phyloP scores from a whole-genome alignment of 2,797 vertebrate species.

The Pelobates cultripes region DNA sequence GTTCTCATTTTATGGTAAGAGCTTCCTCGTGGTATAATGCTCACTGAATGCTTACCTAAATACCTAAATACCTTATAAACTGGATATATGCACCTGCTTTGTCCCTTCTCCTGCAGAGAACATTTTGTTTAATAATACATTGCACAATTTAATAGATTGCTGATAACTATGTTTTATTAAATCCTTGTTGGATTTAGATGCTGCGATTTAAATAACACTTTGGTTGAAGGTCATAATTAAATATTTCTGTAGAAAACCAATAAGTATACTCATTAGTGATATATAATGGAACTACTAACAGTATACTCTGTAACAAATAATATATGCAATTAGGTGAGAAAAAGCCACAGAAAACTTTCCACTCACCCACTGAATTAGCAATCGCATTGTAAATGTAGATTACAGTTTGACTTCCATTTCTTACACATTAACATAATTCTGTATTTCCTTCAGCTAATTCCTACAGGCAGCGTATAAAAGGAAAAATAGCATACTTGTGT shows the following conservation, averaged over 20 bases:
- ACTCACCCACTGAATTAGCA: background rate
- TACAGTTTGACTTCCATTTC: background rate
- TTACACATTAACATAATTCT: too few relatives aligned
- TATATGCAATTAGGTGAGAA: background rate
- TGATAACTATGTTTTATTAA: background rate
- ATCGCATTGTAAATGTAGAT: background rate
- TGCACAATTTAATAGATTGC: background rate
- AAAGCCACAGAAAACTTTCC: background rate
- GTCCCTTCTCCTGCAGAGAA: background rate
- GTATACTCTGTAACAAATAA: background rate
- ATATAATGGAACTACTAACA: background rate
- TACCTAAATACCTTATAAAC: too few relatives aligned
- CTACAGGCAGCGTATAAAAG: too few relatives aligned
- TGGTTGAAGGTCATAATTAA: background rate
- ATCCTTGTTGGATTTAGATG: background rate
- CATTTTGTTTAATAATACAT: background rate
- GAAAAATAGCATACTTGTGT: too few relatives aligned
- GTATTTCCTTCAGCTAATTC: too few relatives aligned
- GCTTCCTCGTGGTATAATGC: too few relatives aligned
- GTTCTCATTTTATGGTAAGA: too few relatives aligned
- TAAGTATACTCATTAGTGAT: background rate
- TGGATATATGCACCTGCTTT: background rate
- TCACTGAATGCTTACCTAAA: too few relatives aligned
- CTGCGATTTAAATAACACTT: background rate
- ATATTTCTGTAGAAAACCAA: background rate